Evolutionary conservation across 2,113 vertebrate species (phyloP).

Genomic region (Aptenodytes forsteri): DNA sequence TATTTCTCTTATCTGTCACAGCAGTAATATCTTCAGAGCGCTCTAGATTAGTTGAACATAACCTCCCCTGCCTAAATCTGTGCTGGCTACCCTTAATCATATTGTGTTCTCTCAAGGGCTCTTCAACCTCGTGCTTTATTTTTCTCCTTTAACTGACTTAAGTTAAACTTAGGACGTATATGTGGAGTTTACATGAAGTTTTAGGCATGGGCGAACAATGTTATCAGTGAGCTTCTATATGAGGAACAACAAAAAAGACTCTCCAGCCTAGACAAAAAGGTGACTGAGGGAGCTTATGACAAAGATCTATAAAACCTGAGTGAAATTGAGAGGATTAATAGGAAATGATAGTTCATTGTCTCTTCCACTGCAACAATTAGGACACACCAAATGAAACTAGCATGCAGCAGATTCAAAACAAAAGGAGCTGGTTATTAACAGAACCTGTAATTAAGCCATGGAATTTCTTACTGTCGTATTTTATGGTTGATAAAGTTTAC

Average conservation of each 20-base stretch:
- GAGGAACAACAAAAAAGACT: not conserved
- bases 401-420: not conserved
- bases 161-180: not conserved
- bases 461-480: not conserved
- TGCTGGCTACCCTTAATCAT: not conserved
- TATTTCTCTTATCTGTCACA: not conserved
- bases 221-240: not conserved
- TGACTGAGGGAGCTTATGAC: not conserved
- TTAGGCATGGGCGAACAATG: not conserved
- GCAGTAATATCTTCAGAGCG: conserved; percentile 7
- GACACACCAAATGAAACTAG: not conserved
- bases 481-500: not conserved
- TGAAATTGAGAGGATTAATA: not conserved
- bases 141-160: not conserved
- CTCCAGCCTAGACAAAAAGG: not conserved
- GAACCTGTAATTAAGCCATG: not conserved
- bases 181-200: not conserved
- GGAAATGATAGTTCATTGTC: not conserved
- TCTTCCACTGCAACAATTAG: not conserved
- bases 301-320: not conserved
- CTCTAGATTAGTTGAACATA: not conserved
- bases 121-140: not conserved
- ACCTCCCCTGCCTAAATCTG: not conserved
- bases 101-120: not conserved
- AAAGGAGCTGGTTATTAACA: not conserved